Evolutionary conservation across 2,888 invertebrate species (phyloP), one percentile per base, ranked within the genome.

Genomic region (Eristalis pertinax): DNA sequence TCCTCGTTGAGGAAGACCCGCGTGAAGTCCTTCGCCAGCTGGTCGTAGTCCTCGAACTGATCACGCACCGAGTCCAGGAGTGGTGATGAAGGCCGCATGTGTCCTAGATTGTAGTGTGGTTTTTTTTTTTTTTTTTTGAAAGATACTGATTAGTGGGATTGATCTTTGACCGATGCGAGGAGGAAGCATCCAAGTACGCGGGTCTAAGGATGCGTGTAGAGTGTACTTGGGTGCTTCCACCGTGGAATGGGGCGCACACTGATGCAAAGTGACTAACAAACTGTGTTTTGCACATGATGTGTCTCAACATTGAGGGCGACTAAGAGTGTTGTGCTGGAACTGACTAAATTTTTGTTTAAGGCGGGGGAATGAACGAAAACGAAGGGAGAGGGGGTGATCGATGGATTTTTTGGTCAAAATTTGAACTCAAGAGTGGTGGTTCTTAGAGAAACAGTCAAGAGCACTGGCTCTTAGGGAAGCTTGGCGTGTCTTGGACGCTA

Each of bases 31-130:
- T 97, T 98, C 43, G 98, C 98, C 78, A 98, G 94, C 92, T 98
- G 97, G 92, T 98, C 98, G 93, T 98, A 98, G 93, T 98, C 97
- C 93, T 98, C 98, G 92, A 98, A 98, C 92, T 97, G 97, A 94
- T 98, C 98, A 90, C 98, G 94, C 58, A 98, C 98, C 5, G 98
- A 98, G 93, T 98, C 98, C 89, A 98, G 94, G 50, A 98, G 94
- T 0, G 98, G 98, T 24, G 98, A 98, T 0, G 98, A 98, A 0
- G 98, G 98, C 91, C 98, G 94, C 98, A 98, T 98, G 93, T 98
- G 98, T 70, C 97, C 93, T 93, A 80, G 24, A 58, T 73, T 24
- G 11, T 29, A 13, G 38, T 73, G 26, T 26, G 26, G n/a, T 82
- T 2, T 7, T 64, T 79, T 7, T 73, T 22, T 29, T 43, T 4